These are phyloP conservation scores for Bothrops jararaca DNA, from an alignment of 2,113 vertebrate genomes.

Conservation along the genomic window DNA sequence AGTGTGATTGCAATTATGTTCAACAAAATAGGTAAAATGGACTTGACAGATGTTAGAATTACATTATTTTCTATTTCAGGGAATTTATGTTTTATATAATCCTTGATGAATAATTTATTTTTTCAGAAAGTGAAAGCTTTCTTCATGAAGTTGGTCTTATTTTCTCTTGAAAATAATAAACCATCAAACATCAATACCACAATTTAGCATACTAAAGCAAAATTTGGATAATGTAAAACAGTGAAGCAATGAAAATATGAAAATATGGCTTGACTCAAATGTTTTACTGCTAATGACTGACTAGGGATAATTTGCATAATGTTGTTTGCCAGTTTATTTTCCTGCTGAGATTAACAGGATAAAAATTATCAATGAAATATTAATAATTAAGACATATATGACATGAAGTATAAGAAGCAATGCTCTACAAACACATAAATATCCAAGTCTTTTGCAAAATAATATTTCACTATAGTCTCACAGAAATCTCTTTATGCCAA, in stretches of 20 bases:
- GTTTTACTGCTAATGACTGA: conserved; percentile 41
- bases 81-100: not conserved
- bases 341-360: conserved; percentile 25
- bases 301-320: conserved; percentile 28
- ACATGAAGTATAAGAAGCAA: conserved; percentile 40
- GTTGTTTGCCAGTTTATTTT: conserved; percentile 35
- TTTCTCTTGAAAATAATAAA: not conserved
- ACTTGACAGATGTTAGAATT: not conserved
- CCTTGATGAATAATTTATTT: not conserved
- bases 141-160: not conserved
- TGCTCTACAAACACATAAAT: conserved; percentile 41
- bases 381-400: conserved; percentile 43
- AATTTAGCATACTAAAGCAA: not conserved
- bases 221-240: conserved; percentile 28
- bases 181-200: not conserved
- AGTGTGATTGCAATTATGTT: not conserved
- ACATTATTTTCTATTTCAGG: not conserved
- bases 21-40: not conserved
- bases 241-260: not conserved
- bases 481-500: not conserved
- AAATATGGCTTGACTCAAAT: conserved; percentile 9
- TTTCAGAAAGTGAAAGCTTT: conserved; percentile 5
- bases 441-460: conserved; percentile 49
- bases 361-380: conserved; percentile 41
- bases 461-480: conserved; percentile 22